Evolutionary conservation across 2,888 invertebrate species (phyloP), one percentile per base, ranked within the genome.

Genomic region (Allacma fusca): DNA sequence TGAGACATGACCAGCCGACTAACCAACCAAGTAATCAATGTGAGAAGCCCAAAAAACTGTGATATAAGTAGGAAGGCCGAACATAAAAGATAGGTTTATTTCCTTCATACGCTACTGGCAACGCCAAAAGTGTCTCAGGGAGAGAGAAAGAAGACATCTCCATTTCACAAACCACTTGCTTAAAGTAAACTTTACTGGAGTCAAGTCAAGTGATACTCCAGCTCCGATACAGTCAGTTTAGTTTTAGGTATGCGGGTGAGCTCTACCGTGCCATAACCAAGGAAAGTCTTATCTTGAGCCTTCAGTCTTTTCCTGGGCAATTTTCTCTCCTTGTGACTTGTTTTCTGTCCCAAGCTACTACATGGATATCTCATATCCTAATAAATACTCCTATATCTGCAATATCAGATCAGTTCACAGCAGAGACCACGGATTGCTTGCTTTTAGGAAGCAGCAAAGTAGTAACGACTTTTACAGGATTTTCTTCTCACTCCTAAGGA

Each of bases 161-260:
- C 19, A 50, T 50, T 50, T 50, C 19, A n/a, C 16, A 50, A 34
- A 34, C 34, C 34, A 34, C 34, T 34, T 34, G 34, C 34, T 34
- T 34, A 34, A 50, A 19, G 50, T 50, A 50, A 50, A 50, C 50
- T 50, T 50, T 50, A 13, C n/a, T 50, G 50, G 50, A 50, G 50
- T 50, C 50, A 50, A 50, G 50, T 50, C 50, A 50, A 50, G 50
- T 50, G 50, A 50, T 50, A 1, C 50, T n/a, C n/a, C 19, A 50
- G 50, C 50, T 50, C 50, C 50, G 50, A 50, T 50, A 50, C 50
- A 50, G 50, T 50, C 50, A 50, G 50, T 50, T 19, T 50, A 50
- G 50, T n/a, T 50, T 50, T 50, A 13, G 19, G 19, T 50, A n/a
- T 19, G 50, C 50, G 50, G 50, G n/a, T 16, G 2, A 2, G 5